A percentile compares a stretch with the other conserved stretches of the same genome.
Evolutionary conservation across 2,888 invertebrate species (phyloP).

Genomic region (Andricus curvator): DNA sequence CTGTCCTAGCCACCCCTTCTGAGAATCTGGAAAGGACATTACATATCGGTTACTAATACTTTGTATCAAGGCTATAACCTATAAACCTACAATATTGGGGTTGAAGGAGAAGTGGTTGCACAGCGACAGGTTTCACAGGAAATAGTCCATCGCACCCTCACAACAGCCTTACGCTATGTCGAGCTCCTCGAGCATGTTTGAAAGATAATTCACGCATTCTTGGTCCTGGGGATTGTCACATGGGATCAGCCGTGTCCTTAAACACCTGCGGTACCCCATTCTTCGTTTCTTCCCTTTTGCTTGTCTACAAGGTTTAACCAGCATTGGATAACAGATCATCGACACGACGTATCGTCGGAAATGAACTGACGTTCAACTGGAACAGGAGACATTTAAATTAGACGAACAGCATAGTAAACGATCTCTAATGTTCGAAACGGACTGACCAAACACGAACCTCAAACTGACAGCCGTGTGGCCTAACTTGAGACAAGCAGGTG

Average conservation of each 20-base stretch:
- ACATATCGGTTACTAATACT: slow-evolving; percentile 1
- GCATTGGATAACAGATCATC: slow-evolving; percentile 27
- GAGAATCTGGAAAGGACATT: slow-evolving; percentile 3
- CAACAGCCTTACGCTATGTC: slow-evolving; percentile 1
- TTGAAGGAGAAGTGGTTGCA: background rate
- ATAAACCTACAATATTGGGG: background rate
- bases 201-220: slow-evolving; percentile 28
- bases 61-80: background rate
- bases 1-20: background rate
- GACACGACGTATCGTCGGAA: slow-evolving; percentile 19
- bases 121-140: slow-evolving; percentile 12
- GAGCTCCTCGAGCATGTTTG: slow-evolving; percentile 24
- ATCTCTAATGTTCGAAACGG: slow-evolving; percentile 59
- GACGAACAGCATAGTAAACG: slow-evolving; percentile 61
- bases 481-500: slow-evolving; percentile 43
- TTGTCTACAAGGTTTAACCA: slow-evolving; percentile 45
- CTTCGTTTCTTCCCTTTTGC: background rate
- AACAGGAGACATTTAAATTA: slow-evolving; percentile 66
- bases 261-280: slow-evolving; percentile 17
- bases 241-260: slow-evolving; percentile 1
- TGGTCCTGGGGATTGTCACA: slow-evolving; percentile 5
- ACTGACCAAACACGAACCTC: background rate
- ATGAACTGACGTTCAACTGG: slow-evolving; percentile 25
- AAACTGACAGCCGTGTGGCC: slow-evolving; percentile 15
- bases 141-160: background rate